A percentile compares a stretch with the other conserved stretches of the same genome.
phyloP scores from a whole-genome alignment of 2,113 vertebrate genomes.

The Bungarus multicinctus region DNA sequence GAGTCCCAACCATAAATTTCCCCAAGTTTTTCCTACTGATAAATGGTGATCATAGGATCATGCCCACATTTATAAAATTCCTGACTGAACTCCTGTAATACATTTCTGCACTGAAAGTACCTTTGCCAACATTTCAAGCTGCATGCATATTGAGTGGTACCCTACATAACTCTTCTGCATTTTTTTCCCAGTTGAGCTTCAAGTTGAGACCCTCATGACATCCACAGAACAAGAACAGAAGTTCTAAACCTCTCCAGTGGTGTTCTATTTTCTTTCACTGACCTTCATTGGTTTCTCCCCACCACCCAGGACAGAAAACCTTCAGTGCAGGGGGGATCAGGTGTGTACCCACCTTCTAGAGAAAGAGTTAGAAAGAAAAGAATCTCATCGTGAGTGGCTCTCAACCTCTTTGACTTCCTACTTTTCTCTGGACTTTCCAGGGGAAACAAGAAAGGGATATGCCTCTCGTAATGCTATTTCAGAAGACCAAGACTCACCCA shows the following conservation, averaged over 20 bases:
- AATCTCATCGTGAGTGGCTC: neutral
- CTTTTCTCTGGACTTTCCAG: neutral
- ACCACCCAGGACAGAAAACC: neutral
- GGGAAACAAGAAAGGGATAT: neutral
- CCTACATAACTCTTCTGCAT: neutral
- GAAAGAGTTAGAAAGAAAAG: neutral
- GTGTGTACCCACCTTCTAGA: neutral
- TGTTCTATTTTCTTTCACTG: neutral
- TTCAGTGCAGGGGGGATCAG: neutral
- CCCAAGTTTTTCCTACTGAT: neutral
- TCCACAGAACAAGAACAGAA: neutral
- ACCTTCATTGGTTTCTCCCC: neutral
- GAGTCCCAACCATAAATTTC: neutral
- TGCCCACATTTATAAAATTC: neutral
- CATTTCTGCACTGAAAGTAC: neutral
- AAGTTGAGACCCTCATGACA: neutral
- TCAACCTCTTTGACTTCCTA: neutral
- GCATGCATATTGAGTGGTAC: neutral
- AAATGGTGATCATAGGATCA: neutral
- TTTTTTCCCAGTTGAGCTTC: neutral
- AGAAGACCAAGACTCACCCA: neutral
- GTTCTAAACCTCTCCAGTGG: neutral
- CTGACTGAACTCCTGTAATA: neutral
- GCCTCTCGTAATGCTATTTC: neutral
- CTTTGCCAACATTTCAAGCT: neutral